Conservation (phyloP, 2,797 vertebrate genomes). For the Oreortyx pictus region DNA sequence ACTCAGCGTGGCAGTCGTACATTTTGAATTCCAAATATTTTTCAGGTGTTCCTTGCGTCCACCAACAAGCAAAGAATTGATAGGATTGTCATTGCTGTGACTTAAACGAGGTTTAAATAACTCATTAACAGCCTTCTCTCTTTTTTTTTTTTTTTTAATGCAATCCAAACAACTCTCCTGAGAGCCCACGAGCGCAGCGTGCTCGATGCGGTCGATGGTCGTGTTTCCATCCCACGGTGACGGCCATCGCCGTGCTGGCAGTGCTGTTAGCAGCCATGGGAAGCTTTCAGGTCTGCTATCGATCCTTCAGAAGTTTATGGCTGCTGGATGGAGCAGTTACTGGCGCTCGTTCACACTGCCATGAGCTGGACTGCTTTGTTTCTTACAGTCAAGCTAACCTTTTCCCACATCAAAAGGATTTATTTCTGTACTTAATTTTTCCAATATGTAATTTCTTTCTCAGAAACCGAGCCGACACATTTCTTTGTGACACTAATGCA, state of each 20-base stretch:
- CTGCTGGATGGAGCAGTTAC: background rate
- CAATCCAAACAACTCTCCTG: background rate
- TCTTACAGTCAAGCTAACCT: slow-evolving; percentile 12
- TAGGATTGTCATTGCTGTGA: background rate
- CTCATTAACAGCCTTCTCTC: background rate
- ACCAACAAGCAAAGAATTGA: background rate
- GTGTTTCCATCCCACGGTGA: rapidly evolving
- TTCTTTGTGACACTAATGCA: background rate
- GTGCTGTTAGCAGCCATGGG: background rate
- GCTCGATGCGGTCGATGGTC: background rate
- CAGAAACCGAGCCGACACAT: background rate
- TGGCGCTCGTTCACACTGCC: background rate
- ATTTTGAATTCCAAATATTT: rapidly evolving
- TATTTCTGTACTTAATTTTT: slow-evolving; percentile 31
- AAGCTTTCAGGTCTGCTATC: slow-evolving; percentile 43
- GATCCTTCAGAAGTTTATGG: slow-evolving; percentile 50
- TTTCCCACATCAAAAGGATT: slow-evolving; percentile 6
- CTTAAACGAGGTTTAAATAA: slow-evolving; percentile 6
- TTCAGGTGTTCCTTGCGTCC: background rate
- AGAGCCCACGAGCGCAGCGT: background rate
- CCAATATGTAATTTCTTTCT: background rate
- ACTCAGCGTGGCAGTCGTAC: background rate
- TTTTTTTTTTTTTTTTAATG: background rate
- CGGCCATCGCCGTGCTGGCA: background rate
- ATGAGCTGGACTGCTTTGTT: background rate